These are phyloP conservation scores for Asbolus verrucosus DNA, from an alignment of 1,140 invertebrate genomes.

Conservation along the genomic window DNA sequence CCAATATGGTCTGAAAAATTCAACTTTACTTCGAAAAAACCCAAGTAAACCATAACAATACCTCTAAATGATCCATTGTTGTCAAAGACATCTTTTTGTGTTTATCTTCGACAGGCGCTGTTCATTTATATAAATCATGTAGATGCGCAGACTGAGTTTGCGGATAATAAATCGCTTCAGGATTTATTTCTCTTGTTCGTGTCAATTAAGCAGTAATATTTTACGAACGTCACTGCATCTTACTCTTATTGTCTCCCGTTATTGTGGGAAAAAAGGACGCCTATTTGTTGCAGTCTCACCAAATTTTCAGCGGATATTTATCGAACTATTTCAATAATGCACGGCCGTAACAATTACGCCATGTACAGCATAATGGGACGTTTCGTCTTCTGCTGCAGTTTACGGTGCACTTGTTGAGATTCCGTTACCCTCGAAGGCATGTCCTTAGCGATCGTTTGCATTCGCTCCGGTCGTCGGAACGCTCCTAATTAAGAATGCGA, in stretches of 20 bases:
- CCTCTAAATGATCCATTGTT: slow-evolving; percentile 29
- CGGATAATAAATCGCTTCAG: slow-evolving; percentile 32
- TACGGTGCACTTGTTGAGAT: neutral
- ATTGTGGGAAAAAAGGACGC: slow-evolving; percentile 21
- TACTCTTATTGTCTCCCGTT: slow-evolving; percentile 24
- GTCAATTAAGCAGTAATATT: slow-evolving; percentile 38
- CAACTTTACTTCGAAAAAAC: no score
- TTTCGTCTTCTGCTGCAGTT: no score
- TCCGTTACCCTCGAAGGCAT: slow-evolving; percentile 8
- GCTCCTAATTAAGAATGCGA: slow-evolving; percentile 18
- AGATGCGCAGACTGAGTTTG: slow-evolving; percentile 25
- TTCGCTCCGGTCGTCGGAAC: neutral
- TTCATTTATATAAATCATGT: slow-evolving; percentile 38
- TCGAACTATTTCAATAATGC: no score
- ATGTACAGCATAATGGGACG: no score
- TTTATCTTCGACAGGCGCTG: slow-evolving; percentile 27
- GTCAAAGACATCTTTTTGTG: slow-evolving; percentile 9
- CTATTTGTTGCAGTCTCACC: neutral
- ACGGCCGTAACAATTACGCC: no score
- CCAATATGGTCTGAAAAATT: no score
- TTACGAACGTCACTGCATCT: slow-evolving; percentile 13
- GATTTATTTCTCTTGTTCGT: slow-evolving; percentile 38
- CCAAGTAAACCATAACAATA: slow-evolving; percentile 1
- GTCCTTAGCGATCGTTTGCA: slow-evolving; percentile 11
- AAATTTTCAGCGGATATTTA: no score